Evolutionary conservation across 2,888 invertebrate species (phyloP).

Genomic region (Buathra laborator): DNA sequence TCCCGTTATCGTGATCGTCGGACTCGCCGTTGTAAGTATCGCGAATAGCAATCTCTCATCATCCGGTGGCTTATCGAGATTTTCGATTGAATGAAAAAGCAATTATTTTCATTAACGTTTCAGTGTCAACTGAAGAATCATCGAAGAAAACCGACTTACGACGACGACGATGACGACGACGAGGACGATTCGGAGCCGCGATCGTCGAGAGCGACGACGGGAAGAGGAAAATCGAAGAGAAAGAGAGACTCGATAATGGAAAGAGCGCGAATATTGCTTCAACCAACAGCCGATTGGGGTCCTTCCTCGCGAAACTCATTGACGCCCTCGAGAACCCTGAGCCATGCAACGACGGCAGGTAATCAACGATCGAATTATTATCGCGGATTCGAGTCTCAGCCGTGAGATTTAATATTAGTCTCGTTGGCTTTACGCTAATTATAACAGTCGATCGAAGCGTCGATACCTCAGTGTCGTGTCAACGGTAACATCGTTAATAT

Average conservation of each 20-base stretch:
- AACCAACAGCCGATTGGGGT: slow-evolving; percentile 91
- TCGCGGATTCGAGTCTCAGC: neutral
- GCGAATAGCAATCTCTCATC: neutral
- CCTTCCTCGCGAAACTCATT: slow-evolving; percentile 85
- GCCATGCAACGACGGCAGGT: slow-evolving; percentile 80
- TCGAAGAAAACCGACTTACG: slow-evolving; percentile 73
- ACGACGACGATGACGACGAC: slow-evolving; percentile 79
- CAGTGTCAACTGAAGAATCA: slow-evolving; percentile 77
- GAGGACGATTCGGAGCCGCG: slow-evolving; percentile 74
- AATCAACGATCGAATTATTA: slow-evolving; percentile 41
- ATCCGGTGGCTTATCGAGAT: neutral
- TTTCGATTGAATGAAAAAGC: neutral
- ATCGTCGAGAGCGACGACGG: slow-evolving; percentile 63
- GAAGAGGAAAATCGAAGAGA: slow-evolving; percentile 53
- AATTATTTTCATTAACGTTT: slow-evolving; percentile 20
- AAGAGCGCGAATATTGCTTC: slow-evolving; percentile 87
- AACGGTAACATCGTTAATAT: neutral
- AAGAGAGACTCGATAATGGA: slow-evolving; percentile 73
- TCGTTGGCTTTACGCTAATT: slow-evolving; percentile 18
- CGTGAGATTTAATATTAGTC: slow-evolving; percentile 25
- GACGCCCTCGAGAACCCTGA: slow-evolving; percentile 81
- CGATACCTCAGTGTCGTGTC: neutral
- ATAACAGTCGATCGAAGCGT: slow-evolving; percentile 26
- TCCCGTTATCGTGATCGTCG: slow-evolving; percentile 89
- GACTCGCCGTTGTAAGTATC: slow-evolving; percentile 80